These are phyloP conservation scores for Archips xylosteana DNA, from an alignment of 2,888 invertebrate genomes.

Conservation along the genomic window DNA sequence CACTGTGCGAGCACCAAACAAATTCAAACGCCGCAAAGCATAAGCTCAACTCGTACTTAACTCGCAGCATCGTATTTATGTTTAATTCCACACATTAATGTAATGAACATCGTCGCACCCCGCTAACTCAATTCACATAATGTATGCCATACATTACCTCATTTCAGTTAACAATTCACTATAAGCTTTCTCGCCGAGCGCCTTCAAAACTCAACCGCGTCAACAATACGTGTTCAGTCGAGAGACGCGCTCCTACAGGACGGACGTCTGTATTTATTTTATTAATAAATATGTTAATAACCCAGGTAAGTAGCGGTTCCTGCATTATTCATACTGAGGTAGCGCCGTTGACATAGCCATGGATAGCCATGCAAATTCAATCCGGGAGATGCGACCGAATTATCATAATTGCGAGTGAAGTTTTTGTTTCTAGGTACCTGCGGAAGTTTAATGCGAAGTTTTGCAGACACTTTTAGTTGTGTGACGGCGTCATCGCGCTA, in stretches of 20 bases:
- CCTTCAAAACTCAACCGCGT: conserved; percentile 62
- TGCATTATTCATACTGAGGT: conserved; percentile 83
- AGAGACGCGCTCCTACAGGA: conserved; percentile 54
- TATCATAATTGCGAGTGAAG: conserved; percentile 84
- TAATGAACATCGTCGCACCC: conserved; percentile 74
- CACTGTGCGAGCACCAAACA: background rate
- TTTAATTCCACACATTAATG: conserved; percentile 78
- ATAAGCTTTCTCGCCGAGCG: conserved; percentile 68
- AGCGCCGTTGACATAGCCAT: conserved; percentile 83
- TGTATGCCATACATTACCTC: conserved; percentile 82
- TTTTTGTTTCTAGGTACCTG: conserved; percentile 84
- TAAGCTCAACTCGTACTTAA: conserved; percentile 21
- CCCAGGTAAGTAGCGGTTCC: conserved; percentile 76
- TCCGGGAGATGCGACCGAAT: conserved; percentile 82
- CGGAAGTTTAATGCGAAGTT: conserved; percentile 83
- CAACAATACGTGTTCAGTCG: conserved; percentile 58
- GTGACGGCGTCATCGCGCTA: conserved; percentile 80
- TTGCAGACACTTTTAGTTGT: conserved; percentile 84
- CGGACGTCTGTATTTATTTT: conserved; percentile 83
- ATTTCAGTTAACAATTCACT: conserved; percentile 75
- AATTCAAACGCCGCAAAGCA: conserved; percentile 10
- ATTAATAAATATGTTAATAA: conserved; percentile 86
- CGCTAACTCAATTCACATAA: conserved; percentile 82
- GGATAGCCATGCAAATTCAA: conserved; percentile 85
- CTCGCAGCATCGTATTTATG: conserved; percentile 61